Evolutionary conservation across 2,888 invertebrate species (phyloP), one percentile per base, ranked within the genome.

Genomic region (Eristalinus sepulchralis): DNA sequence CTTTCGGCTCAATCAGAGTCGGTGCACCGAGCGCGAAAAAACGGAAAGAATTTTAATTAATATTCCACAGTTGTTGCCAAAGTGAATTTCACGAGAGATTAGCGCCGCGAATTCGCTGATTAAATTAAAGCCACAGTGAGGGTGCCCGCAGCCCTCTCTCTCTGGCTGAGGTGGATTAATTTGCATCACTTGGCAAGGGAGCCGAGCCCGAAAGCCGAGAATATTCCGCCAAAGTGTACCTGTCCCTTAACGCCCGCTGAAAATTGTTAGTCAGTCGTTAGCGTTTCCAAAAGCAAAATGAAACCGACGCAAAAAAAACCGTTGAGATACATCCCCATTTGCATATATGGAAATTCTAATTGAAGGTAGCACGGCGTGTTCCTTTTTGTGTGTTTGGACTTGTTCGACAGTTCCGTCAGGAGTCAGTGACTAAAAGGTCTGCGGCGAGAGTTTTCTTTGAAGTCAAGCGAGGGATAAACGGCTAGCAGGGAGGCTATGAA

Each of bases 331-430:
- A 9, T 8, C 10, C 71, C 47, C 81, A 81, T 84, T 84, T 84
- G 71, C 84, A 84, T 84, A 83, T 73, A 76, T 81, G 71, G 76
- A 84, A 76, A 72, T 71, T 81, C 47, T 72, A 79, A 72, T 79
- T 72, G 79, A 79, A 79, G 79, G 59, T 34, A 60, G 72, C 71
- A 62, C 67, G 67, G 27, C 5, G 27, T 27, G 27, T 27, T 76
- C 66, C 36, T 76, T 73, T 62, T 60, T 13, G 5, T 13, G 53
- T 3, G 5, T 13, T 33, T 3, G 47, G 17, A 10, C 66, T 57
- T 53, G 57, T 73, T 63, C 59, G 59, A 57, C 62, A 57, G 71
- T 62, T 67, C 71, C 75, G 75, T 75, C 83, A 83, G 70, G 60
- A 60, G 66, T 77, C 60, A 39, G 60, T 39, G 71, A 39, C 39